Base-by-base conservation (phyloP, 2,888 invertebrate species). In the Phytoseiulus persimilis region DNA sequence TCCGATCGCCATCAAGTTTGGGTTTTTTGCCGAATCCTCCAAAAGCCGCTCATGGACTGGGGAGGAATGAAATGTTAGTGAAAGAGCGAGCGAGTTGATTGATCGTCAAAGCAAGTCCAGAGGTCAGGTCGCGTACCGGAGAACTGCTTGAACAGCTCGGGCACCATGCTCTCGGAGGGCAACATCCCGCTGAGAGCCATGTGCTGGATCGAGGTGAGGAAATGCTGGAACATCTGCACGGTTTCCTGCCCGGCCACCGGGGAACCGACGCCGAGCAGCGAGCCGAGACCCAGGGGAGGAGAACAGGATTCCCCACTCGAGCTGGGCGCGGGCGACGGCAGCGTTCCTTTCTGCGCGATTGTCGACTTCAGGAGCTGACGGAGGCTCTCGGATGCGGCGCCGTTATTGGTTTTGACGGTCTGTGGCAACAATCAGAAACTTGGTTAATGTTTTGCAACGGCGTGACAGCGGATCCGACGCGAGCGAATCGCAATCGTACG, bases 321-420 rank as follows among this genome's bases (percentile, higher is more conserved):
- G 33, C 87, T 87, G 87, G 87, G 39, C 39, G 87, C 87, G 18
- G 87, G 87, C 32, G 87, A 87, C 32, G 87, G 87, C 39, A 87
- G 23, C 32, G 87, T 32, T 31, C 87, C 90, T 90, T 91, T 91
- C 89, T 91, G 91, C 89, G 90, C 91, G 87, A 91, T 91, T 31
- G 91, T 91, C 83, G 91, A 90, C 89, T 91, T 91, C 83, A 91
- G 90, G 31, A 91, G 90, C 89, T 91, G 91, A 65, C 91, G 90
- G 33, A 91, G 90, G n/a, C 91, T 91, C 90, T 91, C 91, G 90
- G 91, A 91, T 23, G 91, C 91, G 89, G 91, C 91, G 33, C 33
- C 46, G 45, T 83, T 90, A n/a, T 45, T 83, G 28, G 83, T 65
- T 65, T 65, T 65, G 65, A 65, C 65, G 65, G 65, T 23, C 65